Conservation (phyloP, 2,113 vertebrate genomes). For the Myxocyprinus asiaticus region DNA sequence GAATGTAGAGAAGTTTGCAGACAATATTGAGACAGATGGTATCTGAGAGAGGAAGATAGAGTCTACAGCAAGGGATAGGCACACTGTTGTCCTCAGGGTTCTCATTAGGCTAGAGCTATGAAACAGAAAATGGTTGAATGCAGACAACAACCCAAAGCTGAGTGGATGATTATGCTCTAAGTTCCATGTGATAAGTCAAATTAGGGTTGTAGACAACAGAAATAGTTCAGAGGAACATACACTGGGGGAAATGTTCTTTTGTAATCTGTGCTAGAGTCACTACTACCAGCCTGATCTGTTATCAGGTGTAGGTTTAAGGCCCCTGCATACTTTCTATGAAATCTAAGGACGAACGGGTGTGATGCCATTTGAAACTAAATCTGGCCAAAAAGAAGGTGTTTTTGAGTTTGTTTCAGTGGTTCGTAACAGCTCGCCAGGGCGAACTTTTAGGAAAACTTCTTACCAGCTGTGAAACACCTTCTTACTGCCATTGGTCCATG, state of each 20-base stretch:
- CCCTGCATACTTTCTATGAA: too few relatives aligned
- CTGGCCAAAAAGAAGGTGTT: too few relatives aligned
- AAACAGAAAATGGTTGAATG: neutral
- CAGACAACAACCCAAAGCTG: neutral
- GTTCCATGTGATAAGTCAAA: slow-evolving; percentile 16
- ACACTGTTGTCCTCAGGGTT: slow-evolving; percentile 5
- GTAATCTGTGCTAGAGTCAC: too few relatives aligned
- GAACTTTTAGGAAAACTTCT: too few relatives aligned
- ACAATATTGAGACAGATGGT: slow-evolving; percentile 27
- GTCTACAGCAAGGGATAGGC: neutral
- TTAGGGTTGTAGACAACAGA: neutral
- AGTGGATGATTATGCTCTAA: neutral
- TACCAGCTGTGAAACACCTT: too few relatives aligned
- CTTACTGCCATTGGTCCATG: too few relatives aligned
- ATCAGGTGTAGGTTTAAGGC: too few relatives aligned
- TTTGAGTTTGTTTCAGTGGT: too few relatives aligned
- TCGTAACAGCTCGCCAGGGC: too few relatives aligned
- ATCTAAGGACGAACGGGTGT: too few relatives aligned
- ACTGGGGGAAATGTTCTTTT: neutral
- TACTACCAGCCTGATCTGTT: too few relatives aligned
- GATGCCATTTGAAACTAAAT: too few relatives aligned
- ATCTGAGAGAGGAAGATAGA: neutral
- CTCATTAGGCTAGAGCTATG: slow-evolving; percentile 5
- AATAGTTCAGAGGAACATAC: neutral
- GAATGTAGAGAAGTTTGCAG: slow-evolving; percentile 1